Evolutionary conservation across 2,797 vertebrate species (phyloP).

Genomic region (Rhinogobio ventralis): DNA sequence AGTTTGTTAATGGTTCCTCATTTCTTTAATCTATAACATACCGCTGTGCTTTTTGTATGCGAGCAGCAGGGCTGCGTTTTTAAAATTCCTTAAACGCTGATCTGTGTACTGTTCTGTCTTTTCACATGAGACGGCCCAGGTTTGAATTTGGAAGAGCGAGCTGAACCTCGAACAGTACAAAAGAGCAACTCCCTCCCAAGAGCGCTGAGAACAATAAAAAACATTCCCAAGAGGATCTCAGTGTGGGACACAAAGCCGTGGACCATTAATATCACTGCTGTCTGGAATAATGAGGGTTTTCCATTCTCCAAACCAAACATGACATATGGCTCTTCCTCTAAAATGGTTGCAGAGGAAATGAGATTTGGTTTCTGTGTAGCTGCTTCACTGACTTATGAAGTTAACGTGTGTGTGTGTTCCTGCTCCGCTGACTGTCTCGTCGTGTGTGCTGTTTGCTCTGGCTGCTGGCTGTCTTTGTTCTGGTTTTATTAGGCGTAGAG

Average conservation of each 20-base stretch:
- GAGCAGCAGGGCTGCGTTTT: constrained; percentile 39
- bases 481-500: constrained; percentile 61
- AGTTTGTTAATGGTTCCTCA: constrained; percentile 24
- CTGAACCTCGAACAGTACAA: constrained; percentile 28
- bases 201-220: constrained; percentile 19
- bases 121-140: constrained; percentile 18
- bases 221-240: constrained; percentile 32
- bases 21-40: constrained; percentile 30
- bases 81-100: constrained; percentile 20
- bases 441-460: constrained; percentile 59
- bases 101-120: constrained; percentile 21
- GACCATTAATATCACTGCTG: constrained; percentile 49
- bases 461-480: constrained; percentile 56
- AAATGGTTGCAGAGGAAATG: constrained; percentile 26
- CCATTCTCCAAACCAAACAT: constrained; percentile 50
- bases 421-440: constrained; percentile 25
- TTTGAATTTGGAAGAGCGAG: constrained; percentile 14
- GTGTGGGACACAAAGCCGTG: constrained; percentile 49
- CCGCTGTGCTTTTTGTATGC: constrained; percentile 44
- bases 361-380: constrained; percentile 32
- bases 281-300: constrained; percentile 51
- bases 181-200: constrained; percentile 9
- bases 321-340: constrained; percentile 41
- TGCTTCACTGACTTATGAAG: constrained; percentile 26
- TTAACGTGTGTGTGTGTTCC: constrained; percentile 40